phyloP scores from a whole-genome alignment of 2,113 vertebrate genomes.

The Xiphophorus hellerii region DNA sequence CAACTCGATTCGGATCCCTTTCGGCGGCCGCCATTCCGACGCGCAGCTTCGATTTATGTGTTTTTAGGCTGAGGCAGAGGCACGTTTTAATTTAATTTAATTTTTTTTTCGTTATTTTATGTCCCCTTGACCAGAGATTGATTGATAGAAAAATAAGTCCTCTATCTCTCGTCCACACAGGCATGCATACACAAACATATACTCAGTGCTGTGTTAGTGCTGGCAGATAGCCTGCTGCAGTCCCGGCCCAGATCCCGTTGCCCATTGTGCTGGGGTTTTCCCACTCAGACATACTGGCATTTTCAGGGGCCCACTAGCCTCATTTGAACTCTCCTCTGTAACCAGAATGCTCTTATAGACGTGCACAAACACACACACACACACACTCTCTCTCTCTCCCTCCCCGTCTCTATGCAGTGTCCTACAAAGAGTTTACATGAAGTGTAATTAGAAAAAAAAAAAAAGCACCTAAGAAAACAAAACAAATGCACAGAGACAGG shows the following conservation, averaged over 20 bases:
- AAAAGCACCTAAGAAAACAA: conserved; percentile 68
- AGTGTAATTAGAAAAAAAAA: conserved; percentile 59
- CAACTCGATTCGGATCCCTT: not conserved
- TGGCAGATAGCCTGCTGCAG: conserved; percentile 56
- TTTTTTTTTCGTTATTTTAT: not conserved
- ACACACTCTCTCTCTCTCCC: not conserved
- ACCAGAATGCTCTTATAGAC: conserved; percentile 37
- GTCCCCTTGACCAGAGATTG: conserved; percentile 12
- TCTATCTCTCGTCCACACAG: conserved; percentile 12
- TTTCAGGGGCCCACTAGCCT: conserved; percentile 51
- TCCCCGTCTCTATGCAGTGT: conserved; percentile 26
- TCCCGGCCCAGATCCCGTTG: conserved; percentile 49
- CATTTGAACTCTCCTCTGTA: conserved; percentile 49
- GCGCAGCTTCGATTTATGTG: not conserved
- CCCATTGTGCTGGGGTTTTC: conserved; percentile 71
- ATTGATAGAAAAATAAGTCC: conserved; percentile 13
- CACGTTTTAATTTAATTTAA: not conserved
- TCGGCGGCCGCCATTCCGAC: not conserved
- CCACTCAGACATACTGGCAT: conserved; percentile 69
- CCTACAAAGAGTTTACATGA: conserved; percentile 46
- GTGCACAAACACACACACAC: not conserved
- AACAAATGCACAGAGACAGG: conserved; percentile 70
- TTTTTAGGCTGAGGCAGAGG: not conserved
- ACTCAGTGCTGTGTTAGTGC: conserved; percentile 43
- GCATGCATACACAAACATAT: conserved; percentile 1